A percentile compares a stretch with the other conserved stretches of the same genome.
Conservation (phyloP, 2,888 invertebrate species). For the Protodeltote pygarga region DNA sequence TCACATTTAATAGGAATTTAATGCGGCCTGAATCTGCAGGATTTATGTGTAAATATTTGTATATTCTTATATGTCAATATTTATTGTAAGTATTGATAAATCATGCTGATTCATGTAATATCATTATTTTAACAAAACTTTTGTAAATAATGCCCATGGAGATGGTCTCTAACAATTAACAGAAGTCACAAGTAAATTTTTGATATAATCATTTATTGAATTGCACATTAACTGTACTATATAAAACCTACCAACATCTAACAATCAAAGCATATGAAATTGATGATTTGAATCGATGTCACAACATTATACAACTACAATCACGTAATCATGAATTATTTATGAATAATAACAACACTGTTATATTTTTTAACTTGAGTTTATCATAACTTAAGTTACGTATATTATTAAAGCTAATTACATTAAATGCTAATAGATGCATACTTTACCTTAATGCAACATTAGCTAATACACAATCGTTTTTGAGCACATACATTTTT, state of each 20-base stretch:
- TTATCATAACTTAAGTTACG: constrained; percentile 30
- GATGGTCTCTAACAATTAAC: too few relatives aligned
- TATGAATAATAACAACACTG: constrained; percentile 32
- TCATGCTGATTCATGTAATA: too few relatives aligned
- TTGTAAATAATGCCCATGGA: too few relatives aligned
- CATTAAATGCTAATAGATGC: constrained; percentile 43
- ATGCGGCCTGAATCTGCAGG: too few relatives aligned
- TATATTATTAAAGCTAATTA: constrained; percentile 49
- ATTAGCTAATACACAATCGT: constrained; percentile 29
- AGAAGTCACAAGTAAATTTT: neutral
- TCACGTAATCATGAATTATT: constrained; percentile 25
- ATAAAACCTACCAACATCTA: constrained; percentile 2
- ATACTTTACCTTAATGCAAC: too few relatives aligned
- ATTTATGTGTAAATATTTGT: too few relatives aligned
- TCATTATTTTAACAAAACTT: too few relatives aligned
- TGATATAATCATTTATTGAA: neutral
- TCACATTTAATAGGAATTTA: constrained; percentile 46
- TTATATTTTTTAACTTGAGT: constrained; percentile 18
- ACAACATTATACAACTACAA: constrained; percentile 8
- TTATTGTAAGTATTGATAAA: too few relatives aligned
- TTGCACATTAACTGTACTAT: constrained; percentile 7
- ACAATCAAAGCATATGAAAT: constrained; percentile 7
- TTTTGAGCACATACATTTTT: constrained; percentile 47
- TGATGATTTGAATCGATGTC: constrained; percentile 3
- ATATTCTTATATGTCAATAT: too few relatives aligned